Percentiles rank a stretch among this genome's conserved stretches.
Conservation (phyloP, 2,888 invertebrate species). For the Nasonia oneida region DNA sequence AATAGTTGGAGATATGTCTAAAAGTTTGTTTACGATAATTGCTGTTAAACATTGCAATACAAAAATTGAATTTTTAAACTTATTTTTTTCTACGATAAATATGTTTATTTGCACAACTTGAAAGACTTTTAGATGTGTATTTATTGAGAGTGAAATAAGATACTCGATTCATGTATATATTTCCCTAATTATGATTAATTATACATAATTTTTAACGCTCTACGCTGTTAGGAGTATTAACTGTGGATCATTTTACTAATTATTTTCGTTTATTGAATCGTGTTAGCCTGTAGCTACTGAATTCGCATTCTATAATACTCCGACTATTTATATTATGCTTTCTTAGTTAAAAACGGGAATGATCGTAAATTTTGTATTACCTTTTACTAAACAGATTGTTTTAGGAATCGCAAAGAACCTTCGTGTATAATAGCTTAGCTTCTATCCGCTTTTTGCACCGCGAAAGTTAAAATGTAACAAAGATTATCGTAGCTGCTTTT, state of each 20-base stretch:
- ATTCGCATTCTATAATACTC: slow-evolving; percentile 47
- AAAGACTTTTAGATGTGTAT: slow-evolving; percentile 57
- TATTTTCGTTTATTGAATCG: slow-evolving; percentile 6
- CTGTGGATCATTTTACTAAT: background rate
- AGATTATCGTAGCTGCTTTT: slow-evolving; percentile 43
- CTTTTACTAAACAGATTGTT: background rate
- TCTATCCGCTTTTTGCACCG: slow-evolving; percentile 8
- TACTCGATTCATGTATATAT: slow-evolving; percentile 50
- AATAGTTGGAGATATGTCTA: slow-evolving; percentile 58
- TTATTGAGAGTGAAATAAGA: slow-evolving; percentile 49
- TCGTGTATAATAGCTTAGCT: slow-evolving; percentile 31
- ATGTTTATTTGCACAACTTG: slow-evolving; percentile 37
- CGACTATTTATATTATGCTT: slow-evolving; percentile 52
- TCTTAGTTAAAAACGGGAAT: slow-evolving; percentile 38
- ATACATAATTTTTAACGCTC: slow-evolving; percentile 48
- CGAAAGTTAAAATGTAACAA: slow-evolving; percentile 39
- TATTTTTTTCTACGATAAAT: slow-evolving; percentile 25
- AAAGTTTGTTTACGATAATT: slow-evolving; percentile 39
- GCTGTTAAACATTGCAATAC: slow-evolving; percentile 17
- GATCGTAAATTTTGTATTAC: slow-evolving; percentile 20
- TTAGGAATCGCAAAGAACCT: background rate
- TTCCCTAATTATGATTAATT: slow-evolving; percentile 30
- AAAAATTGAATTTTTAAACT: slow-evolving; percentile 35
- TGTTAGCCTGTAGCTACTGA: background rate
- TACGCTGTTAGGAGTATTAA: slow-evolving; percentile 36